Evolutionary conservation across 2,888 invertebrate species (phyloP), one percentile per base, ranked within the genome.

Genomic region (Lasioglossum calceatum): DNA sequence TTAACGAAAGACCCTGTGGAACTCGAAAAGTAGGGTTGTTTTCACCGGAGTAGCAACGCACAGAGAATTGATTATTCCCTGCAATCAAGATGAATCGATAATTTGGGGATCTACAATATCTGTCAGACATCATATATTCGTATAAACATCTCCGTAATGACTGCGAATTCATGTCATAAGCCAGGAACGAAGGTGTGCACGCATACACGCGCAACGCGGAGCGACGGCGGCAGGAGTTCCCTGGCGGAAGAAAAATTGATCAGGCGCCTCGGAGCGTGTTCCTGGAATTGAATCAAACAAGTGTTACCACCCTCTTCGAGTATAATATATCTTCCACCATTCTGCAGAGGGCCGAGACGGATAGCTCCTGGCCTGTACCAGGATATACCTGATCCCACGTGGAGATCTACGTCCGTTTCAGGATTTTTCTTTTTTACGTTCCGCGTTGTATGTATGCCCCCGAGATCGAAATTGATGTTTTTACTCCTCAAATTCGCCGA

Each of bases 231-330:
- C 83, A 79, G 81, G 85, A 79, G 79, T 84, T 86, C 77, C 75
- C 70, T 77, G 90, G 61, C 87, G 86, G 86, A 90, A 92, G 92
- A 93, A 93, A 93, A 94, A 94, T 94, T 92, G 92, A 93, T 92
- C 90, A 81, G 91, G 86, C 91, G 89, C 90, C 89, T 88, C 87
- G 88, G 84, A 91, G 90, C 92, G 91, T 90, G 90, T 94, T 94
- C 94, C 90, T 87, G 88, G 93, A 93, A 94, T 93, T 93, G 93
- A 94, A 94, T 94, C 94, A 93, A 93, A 94, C 94, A 94, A 94
- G 93, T 94, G 94, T 93, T 93, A 92, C 93, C 92, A 93, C 92
- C 92, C 93, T 91, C 91, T 88, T 85, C 82, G 89, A 87, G 90
- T 88, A 91, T 93, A 92, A 94, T 94, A 94, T 92, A 93, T 94